phyloP scores from a whole-genome alignment of 53 echinoderm and acorn worm genomes.

The Temnopleurus reevesii region DNA sequence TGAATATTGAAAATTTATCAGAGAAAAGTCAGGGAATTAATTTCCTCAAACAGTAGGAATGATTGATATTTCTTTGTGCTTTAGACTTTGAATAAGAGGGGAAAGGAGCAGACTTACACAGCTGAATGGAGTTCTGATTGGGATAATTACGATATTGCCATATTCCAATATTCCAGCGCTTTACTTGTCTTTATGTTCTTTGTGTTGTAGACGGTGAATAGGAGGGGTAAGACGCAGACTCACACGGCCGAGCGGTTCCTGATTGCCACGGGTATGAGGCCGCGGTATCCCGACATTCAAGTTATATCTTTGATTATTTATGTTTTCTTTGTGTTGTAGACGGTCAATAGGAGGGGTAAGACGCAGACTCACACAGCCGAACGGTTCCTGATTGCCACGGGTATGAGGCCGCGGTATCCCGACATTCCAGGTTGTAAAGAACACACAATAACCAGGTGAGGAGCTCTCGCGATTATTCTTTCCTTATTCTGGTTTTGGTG shows the following conservation, averaged over 20 bases:
- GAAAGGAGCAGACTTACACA: too few species aligned
- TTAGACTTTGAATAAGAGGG: too few species aligned
- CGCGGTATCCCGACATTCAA: conserved; percentile 91
- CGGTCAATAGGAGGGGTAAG: conserved; percentile 86
- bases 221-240: conserved; percentile 77
- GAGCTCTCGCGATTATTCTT: background rate
- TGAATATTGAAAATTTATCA: too few species aligned
- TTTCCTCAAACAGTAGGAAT: too few species aligned
- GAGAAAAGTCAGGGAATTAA: too few species aligned
- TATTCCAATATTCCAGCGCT: too few species aligned
- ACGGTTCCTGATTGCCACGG: conserved; percentile 83
- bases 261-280: conserved; percentile 94
- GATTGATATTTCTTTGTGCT: too few species aligned
- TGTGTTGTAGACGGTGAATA: conserved; percentile 79
- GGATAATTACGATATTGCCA: too few species aligned
- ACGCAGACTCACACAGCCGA: conserved; percentile 74
- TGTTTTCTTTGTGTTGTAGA: conserved; percentile 47
- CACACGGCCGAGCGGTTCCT: conserved; percentile 80
- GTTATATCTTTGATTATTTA: too few species aligned
- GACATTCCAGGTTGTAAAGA: conserved; percentile 92
- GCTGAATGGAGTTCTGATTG: too few species aligned
- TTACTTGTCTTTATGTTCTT: background rate
- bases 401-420: conserved; percentile 97
- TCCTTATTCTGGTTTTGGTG: background rate
- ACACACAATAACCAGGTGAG: conserved; percentile 84